These are phyloP conservation scores for Cotesia vestalis DNA, from an alignment of 1,140 invertebrate species.

Conservation along the genomic window DNA sequence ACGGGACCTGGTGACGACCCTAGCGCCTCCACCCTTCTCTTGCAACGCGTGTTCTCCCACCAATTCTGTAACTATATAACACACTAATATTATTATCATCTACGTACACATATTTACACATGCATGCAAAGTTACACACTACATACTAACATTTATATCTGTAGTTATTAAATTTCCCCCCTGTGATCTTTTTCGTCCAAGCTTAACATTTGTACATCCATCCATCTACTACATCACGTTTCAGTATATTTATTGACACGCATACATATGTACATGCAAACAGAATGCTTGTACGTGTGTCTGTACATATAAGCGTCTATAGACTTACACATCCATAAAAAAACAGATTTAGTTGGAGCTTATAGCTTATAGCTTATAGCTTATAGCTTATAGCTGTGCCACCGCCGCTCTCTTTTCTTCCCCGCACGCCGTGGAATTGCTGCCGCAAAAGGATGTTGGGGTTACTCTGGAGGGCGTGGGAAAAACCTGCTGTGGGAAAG, in stretches of 20 bases:
- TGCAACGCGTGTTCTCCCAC: constrained; percentile 17
- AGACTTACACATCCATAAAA: not conserved
- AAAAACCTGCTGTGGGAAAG: constrained; percentile 82
- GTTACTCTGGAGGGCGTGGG: constrained; percentile 79
- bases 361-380: too few relatives aligned
- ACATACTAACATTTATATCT: not conserved
- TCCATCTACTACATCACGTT: not conserved
- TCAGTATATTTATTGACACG: constrained; percentile 32
- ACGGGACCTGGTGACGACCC: constrained; percentile 49
- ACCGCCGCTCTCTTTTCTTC: constrained; percentile 40
- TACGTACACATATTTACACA: not conserved
- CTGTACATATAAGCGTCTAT: constrained; percentile 13
- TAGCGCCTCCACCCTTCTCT: constrained; percentile 51
- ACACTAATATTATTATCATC: not conserved
- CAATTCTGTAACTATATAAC: not conserved
- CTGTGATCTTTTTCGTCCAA: too few relatives aligned
- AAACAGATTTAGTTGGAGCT: not conserved
- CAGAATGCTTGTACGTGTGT: not conserved
- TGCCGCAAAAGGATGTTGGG: constrained; percentile 74
- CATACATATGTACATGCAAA: constrained; percentile 10
- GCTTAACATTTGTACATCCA: too few relatives aligned
- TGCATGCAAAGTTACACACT: not conserved
- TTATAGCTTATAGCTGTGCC: too few relatives aligned
- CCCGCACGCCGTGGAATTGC: constrained; percentile 60
- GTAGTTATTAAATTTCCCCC: not conserved